These are phyloP conservation scores for Rhagoletis pomonella DNA, from an alignment of 1,140 invertebrate genomes.

Conservation along the genomic window DNA sequence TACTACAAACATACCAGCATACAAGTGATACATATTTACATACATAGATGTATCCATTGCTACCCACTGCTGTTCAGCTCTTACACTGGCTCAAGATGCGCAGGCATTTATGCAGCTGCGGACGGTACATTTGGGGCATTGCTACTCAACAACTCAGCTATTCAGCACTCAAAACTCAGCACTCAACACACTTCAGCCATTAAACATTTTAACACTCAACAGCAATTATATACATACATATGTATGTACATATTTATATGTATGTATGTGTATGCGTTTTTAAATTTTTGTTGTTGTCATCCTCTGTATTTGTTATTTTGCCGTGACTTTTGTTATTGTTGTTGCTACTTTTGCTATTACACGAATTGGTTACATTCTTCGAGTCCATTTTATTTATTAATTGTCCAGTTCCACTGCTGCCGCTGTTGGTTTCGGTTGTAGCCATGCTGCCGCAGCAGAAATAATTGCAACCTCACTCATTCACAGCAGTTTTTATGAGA, in stretches of 20 bases:
- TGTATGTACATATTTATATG: background rate
- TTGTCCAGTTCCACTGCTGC: background rate
- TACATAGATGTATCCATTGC: background rate
- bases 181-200: background rate
- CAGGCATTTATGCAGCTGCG: background rate
- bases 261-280: background rate
- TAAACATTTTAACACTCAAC: background rate
- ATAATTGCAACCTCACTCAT: slow-evolving; percentile 26
- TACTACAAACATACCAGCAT: background rate
- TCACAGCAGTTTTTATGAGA: slow-evolving; percentile 17
- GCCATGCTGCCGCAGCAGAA: background rate
- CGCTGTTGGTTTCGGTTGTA: background rate
- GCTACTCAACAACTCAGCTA: slow-evolving; percentile 8
- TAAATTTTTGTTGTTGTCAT: background rate
- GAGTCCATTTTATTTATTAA: slow-evolving; percentile 20
- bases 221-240: background rate
- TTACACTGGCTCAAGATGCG: background rate
- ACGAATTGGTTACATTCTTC: slow-evolving; percentile 3
- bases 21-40: background rate
- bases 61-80: background rate
- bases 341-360: background rate
- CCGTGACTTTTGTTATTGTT: background rate
- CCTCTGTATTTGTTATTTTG: background rate
- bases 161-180: background rate
- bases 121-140: background rate